Conservation (phyloP, 1,140 invertebrate genomes). For the Aphaenogaster floridana region DNA sequence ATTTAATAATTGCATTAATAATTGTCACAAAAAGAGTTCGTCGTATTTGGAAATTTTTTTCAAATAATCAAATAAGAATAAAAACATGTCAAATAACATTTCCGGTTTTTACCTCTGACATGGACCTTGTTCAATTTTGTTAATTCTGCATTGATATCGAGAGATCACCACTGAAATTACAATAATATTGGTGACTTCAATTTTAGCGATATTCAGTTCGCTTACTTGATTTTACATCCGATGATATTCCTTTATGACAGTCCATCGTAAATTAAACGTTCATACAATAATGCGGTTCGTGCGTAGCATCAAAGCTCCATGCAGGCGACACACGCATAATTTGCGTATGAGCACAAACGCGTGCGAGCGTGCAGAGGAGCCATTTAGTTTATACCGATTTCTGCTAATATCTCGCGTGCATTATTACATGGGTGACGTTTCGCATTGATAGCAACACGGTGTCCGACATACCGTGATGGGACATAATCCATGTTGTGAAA, state of each 20-base stretch:
- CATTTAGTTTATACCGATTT: neutral
- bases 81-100: too few relatives aligned
- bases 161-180: neutral
- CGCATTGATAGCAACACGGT: constrained; percentile 2
- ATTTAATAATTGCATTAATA: too few relatives aligned
- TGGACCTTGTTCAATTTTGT: too few relatives aligned
- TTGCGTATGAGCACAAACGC: neutral
- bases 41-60: too few relatives aligned
- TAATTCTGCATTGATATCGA: neutral
- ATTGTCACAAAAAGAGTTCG: too few relatives aligned
- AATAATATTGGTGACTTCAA: neutral
- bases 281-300: neutral
- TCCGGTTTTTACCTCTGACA: too few relatives aligned
- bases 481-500: neutral
- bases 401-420: neutral
- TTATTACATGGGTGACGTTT: constrained; percentile 40
- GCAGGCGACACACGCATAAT: constrained; percentile 6
- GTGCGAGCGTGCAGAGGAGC: neutral
- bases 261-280: constrained; percentile 36
- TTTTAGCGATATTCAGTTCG: constrained; percentile 12
- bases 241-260: constrained; percentile 46
- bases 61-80: too few relatives aligned
- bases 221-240: constrained; percentile 32
- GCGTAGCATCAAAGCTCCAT: constrained; percentile 13
- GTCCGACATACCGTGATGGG: neutral